Evolutionary conservation across 2,888 invertebrate species (phyloP).

Genomic region (Spodoptera littoralis): DNA sequence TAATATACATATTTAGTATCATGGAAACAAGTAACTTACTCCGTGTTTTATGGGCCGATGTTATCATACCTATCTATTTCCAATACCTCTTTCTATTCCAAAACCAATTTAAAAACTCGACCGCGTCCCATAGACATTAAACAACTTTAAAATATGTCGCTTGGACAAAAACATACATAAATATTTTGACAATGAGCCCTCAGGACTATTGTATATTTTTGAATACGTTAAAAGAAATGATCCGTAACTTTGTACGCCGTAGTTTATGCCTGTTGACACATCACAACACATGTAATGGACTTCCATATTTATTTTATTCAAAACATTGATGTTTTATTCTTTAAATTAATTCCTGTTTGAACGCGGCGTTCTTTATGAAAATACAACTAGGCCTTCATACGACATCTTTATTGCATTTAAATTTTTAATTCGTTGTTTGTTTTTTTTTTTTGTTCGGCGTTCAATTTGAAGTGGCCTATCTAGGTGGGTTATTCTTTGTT

Average conservation of each 20-base stretch:
- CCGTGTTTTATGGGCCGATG: constrained; percentile 3
- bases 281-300: constrained; percentile 50
- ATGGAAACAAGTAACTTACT: too few relatives aligned
- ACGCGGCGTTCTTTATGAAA: constrained; percentile 45
- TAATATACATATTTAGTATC: too few relatives aligned
- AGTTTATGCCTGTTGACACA: constrained; percentile 61
- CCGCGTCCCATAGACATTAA: constrained; percentile 22
- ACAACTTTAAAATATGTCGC: constrained; percentile 44
- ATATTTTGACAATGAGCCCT: constrained; percentile 55
- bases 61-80: constrained; percentile 5
- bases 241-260: constrained; percentile 53
- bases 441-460: constrained; percentile 23
- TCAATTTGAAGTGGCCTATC: constrained; percentile 16
- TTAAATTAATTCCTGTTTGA: constrained; percentile 45
- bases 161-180: constrained; percentile 54
- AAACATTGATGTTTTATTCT: constrained; percentile 42
- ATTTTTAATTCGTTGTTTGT: constrained; percentile 32
- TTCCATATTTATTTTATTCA: constrained; percentile 55
- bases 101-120: constrained; percentile 17
- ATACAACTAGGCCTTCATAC: constrained; percentile 18
- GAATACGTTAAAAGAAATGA: constrained; percentile 54
- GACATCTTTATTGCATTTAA: constrained; percentile 48
- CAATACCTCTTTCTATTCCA: constrained; percentile 15
- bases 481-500: background rate
- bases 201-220: constrained; percentile 50